These are phyloP conservation scores for Achatina immaculata DNA, from an alignment of 1,140 invertebrate genomes.

Conservation along the genomic window DNA sequence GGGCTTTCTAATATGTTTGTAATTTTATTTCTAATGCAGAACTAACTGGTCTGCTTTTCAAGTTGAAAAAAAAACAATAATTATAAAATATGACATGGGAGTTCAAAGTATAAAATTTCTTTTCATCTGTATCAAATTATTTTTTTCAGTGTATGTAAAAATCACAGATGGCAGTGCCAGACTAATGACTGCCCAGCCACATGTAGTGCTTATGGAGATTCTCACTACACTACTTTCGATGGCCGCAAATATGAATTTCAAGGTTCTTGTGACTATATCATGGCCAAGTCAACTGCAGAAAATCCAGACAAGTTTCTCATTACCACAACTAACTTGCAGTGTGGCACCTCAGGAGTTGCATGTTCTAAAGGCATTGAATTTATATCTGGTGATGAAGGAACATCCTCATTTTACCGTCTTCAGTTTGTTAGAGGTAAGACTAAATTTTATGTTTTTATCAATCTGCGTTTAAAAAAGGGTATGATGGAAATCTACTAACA, in stretches of 20 bases:
- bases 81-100: too few species aligned
- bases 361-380: constrained; percentile 86
- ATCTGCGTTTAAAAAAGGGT: too few species aligned
- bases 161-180: constrained; percentile 62
- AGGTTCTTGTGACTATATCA: constrained; percentile 86
- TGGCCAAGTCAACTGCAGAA: constrained; percentile 76
- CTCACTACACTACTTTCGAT: constrained; percentile 88
- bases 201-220: constrained; percentile 77
- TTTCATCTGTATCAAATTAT: too few species aligned
- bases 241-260: constrained; percentile 86
- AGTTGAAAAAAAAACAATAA: too few species aligned
- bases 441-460: too few species aligned
- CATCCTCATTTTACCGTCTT: constrained; percentile 53
- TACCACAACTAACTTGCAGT: constrained; percentile 80
- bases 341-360: constrained; percentile 86
- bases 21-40: too few species aligned
- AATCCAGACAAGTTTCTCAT: constrained; percentile 46
- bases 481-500: too few species aligned
- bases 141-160: constrained; percentile 57
- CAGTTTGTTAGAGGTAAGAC: constrained; percentile 57
- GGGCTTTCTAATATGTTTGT: too few species aligned
- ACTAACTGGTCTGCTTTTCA: too few species aligned
- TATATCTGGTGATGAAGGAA: constrained; percentile 70
- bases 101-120: too few species aligned
- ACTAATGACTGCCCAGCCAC: constrained; percentile 68